Conservation (phyloP, 1,140 invertebrate genomes). For the Anthonomus grandis region DNA sequence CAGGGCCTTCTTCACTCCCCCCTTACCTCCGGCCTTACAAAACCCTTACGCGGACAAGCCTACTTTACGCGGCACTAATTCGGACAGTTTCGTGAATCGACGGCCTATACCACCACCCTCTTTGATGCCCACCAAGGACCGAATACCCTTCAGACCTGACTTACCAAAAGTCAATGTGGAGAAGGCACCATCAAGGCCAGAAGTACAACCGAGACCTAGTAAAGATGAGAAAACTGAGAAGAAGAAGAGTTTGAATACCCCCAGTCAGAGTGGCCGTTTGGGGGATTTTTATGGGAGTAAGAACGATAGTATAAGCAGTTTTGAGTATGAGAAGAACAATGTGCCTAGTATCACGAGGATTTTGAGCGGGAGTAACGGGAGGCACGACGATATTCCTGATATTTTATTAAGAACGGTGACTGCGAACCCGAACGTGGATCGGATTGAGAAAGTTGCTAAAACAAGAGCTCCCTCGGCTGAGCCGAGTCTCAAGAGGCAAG, state of each 20-base stretch:
- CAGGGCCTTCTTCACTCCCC: conserved; percentile 72
- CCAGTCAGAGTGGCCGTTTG: conserved; percentile 56
- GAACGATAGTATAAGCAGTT: conserved; percentile 42
- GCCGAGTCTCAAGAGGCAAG: conserved; percentile 49
- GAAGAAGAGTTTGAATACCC: conserved; percentile 71
- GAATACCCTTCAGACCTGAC: conserved; percentile 71
- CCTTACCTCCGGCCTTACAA: conserved; percentile 70
- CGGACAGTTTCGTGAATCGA: conserved; percentile 60
- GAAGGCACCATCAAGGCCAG: conserved; percentile 26
- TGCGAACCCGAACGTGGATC: conserved; percentile 55
- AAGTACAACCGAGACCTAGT: conserved; percentile 24
- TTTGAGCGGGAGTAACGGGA: conserved; percentile 73
- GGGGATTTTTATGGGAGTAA: conserved; percentile 41
- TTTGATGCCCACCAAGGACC: conserved; percentile 70
- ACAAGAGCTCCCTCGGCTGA: conserved; percentile 47
- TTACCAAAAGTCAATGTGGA: conserved; percentile 48
- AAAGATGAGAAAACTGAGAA: conserved; percentile 45
- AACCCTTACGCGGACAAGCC: conserved; percentile 82
- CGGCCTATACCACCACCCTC: conserved; percentile 73
- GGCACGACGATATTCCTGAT: conserved; percentile 74
- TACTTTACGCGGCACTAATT: conserved; percentile 69
- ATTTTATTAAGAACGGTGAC: conserved; percentile 66
- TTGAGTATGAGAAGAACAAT: conserved; percentile 45
- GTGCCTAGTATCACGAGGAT: conserved; percentile 69
- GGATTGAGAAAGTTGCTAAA: conserved; percentile 42